A percentile compares a stretch with the other conserved stretches of the same genome.
phyloP scores from a whole-genome alignment of 1,140 invertebrate genomes.

The Cydia splendana region DNA sequence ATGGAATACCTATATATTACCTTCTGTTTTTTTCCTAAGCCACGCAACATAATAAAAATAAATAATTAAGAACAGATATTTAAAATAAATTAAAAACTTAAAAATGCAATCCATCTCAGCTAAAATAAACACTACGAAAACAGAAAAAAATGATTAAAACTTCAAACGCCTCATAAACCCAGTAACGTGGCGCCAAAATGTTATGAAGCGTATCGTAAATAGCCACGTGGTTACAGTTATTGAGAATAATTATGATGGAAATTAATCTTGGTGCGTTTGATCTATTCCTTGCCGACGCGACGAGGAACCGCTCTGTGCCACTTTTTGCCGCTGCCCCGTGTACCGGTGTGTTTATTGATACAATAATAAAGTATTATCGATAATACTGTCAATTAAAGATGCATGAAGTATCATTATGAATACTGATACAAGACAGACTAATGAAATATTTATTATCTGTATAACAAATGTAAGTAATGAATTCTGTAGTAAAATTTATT shows the following conservation, averaged over 20 bases:
- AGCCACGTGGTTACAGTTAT: constrained; percentile 45
- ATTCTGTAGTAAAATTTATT: no score
- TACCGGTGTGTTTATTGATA: background rate
- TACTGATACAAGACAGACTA: no score
- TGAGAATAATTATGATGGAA: constrained; percentile 52
- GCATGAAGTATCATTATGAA: no score
- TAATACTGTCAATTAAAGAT: no score
- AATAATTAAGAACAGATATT: background rate
- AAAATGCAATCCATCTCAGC: constrained; percentile 10
- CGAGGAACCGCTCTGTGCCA: constrained; percentile 40
- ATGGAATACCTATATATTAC: background rate
- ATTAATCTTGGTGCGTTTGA: constrained; percentile 55
- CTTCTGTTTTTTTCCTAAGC: background rate
- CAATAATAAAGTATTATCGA: background rate
- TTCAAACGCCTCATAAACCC: constrained; percentile 35
- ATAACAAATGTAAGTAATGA: no score
- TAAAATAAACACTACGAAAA: constrained; percentile 19
- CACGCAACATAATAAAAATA: background rate
- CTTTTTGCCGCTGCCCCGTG: background rate
- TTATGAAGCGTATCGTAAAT: constrained; percentile 39
- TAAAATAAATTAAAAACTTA: background rate
- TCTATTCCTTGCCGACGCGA: constrained; percentile 50
- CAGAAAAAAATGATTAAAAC: constrained; percentile 17
- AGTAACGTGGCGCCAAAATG: constrained; percentile 40
- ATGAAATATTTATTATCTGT: no score